These are phyloP conservation scores for Allobates femoralis DNA, from an alignment of 2,797 vertebrate genomes.

Conservation along the genomic window DNA sequence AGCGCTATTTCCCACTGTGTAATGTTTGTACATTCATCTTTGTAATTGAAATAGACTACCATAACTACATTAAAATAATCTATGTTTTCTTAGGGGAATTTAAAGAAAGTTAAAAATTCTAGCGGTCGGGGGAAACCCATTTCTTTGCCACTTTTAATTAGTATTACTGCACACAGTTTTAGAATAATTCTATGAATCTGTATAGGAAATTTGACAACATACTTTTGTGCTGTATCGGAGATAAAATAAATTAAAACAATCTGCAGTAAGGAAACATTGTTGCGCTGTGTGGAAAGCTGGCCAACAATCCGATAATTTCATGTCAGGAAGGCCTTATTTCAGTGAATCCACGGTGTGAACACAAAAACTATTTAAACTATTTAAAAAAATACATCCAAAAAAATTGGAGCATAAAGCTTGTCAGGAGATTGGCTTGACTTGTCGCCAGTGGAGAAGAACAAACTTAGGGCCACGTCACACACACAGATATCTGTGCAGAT, in stretches of 20 bases:
- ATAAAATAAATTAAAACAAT: conserved; percentile 1
- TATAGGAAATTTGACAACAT: conserved; percentile 17
- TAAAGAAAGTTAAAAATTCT: neutral
- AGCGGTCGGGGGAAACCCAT: neutral
- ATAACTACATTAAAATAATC: conserved; percentile 1
- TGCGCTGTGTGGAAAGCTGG: neutral
- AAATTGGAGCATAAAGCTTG: neutral
- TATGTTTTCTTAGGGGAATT: conserved; percentile 1
- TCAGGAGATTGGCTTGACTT: neutral
- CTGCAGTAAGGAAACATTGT: conserved; percentile 14
- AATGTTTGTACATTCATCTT: neutral
- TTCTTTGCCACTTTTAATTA: conserved; percentile 4
- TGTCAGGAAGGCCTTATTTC: conserved; percentile 45
- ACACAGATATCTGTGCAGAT: too few species aligned
- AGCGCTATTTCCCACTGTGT: neutral
- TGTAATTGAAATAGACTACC: neutral
- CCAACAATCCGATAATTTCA: conserved; percentile 13
- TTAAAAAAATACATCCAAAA: neutral
- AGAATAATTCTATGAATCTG: conserved; percentile 13
- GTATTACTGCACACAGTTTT: neutral
- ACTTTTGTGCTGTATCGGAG: conserved; percentile 15
- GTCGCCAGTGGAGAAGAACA: too few species aligned
- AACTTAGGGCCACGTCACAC: too few species aligned
- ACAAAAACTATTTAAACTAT: conserved; percentile 27
- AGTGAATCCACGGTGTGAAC: conserved; percentile 1